Evolutionary conservation across 2,797 vertebrate genomes (phyloP).

Genomic region (Betta splendens): DNA sequence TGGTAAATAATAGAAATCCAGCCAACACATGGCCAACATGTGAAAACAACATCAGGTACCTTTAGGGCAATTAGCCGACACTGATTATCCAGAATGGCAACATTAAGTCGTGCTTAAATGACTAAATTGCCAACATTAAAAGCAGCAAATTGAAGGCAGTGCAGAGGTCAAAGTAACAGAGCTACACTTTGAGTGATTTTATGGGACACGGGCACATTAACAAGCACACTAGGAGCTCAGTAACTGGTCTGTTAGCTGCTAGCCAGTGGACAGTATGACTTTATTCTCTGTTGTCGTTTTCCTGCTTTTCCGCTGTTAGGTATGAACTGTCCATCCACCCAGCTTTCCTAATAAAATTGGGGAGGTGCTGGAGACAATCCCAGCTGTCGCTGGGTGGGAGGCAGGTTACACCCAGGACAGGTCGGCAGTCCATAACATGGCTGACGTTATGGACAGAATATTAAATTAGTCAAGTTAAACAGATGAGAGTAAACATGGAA

Average conservation of each 20-base stretch:
- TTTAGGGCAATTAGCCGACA: constrained; percentile 59
- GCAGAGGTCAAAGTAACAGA: constrained; percentile 58
- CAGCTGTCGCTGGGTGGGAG: too few relatives aligned
- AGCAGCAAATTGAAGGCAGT: constrained; percentile 51
- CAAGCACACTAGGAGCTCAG: constrained; percentile 42
- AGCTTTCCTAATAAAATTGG: too few relatives aligned
- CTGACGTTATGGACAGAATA: constrained; percentile 8
- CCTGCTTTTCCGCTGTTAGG: constrained; percentile 14
- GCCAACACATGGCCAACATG: constrained; percentile 39
- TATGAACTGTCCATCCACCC: too few relatives aligned
- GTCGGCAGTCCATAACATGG: too few relatives aligned
- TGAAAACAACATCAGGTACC: constrained; percentile 53
- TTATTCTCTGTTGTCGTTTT: constrained; percentile 14
- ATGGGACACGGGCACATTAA: constrained; percentile 50
- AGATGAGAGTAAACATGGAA: constrained; percentile 25
- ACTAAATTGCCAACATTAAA: constrained; percentile 72
- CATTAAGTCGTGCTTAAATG: constrained; percentile 68
- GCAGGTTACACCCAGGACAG: too few relatives aligned
- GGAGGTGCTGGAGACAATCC: too few relatives aligned
- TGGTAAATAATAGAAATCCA: constrained; percentile 22
- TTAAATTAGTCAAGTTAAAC: not conserved
- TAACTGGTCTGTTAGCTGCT: constrained; percentile 33
- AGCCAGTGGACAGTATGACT: constrained; percentile 4
- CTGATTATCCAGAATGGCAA: constrained; percentile 56
- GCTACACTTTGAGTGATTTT: constrained; percentile 43